phyloP scores from a whole-genome alignment of 2,888 invertebrate genomes.

The Hyles lineata region DNA sequence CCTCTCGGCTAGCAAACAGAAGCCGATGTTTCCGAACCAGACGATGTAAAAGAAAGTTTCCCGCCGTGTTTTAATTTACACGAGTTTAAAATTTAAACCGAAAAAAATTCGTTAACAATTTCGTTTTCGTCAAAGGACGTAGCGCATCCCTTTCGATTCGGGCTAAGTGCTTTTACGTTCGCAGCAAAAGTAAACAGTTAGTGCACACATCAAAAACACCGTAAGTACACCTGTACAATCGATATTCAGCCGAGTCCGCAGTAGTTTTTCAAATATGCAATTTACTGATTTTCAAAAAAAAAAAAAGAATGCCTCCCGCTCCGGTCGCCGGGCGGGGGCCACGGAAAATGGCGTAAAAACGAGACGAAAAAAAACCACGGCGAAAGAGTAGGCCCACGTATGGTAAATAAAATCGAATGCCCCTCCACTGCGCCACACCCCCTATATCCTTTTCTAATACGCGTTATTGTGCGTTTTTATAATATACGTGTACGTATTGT shows the following conservation, averaged over 20 bases:
- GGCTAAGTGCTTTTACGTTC: constrained; percentile 22
- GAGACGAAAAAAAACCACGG: constrained; percentile 64
- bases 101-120: constrained; percentile 27
- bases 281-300: constrained; percentile 78
- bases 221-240: constrained; percentile 53
- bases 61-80: constrained; percentile 20
- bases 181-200: constrained; percentile 37
- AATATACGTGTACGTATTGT: neutral
- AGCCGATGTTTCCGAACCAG: neutral
- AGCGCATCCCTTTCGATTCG: constrained; percentile 23
- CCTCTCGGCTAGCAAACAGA: neutral
- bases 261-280: constrained; percentile 84
- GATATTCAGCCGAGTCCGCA: constrained; percentile 52
- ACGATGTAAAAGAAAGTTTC: constrained; percentile 23
- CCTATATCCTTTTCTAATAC: constrained; percentile 28
- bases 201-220: constrained; percentile 40
- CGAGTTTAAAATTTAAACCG: constrained; percentile 24
- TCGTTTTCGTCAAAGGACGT: constrained; percentile 28
- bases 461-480: constrained; percentile 28
- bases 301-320: constrained; percentile 56
- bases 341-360: constrained; percentile 74
- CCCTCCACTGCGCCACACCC: constrained; percentile 40
- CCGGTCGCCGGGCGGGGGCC: constrained; percentile 63
- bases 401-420: constrained; percentile 73
- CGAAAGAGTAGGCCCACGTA: constrained; percentile 75